phyloP scores from a whole-genome alignment of 2,113 vertebrate species.

The Macrotis lagotis region DNA sequence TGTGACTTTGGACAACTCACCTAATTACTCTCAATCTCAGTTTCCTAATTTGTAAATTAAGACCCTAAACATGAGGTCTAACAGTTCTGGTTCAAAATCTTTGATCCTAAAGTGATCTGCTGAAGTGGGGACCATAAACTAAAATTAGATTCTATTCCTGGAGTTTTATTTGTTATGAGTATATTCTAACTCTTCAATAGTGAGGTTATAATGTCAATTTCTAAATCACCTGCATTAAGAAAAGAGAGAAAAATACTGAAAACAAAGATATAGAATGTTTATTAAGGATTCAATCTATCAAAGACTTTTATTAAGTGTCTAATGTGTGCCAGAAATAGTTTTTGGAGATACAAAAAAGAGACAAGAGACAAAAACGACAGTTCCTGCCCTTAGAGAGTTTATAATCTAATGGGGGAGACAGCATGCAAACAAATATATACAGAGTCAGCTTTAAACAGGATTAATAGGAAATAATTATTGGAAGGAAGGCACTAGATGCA shows the following conservation, averaged over 20 bases:
- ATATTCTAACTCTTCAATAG: neutral
- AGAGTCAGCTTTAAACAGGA: too few relatives aligned
- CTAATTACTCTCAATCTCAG: too few relatives aligned
- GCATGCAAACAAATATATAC: too few relatives aligned
- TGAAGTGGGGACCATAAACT: neutral
- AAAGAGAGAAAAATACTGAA: slow-evolving; percentile 14
- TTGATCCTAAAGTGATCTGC: neutral
- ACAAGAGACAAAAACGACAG: too few relatives aligned
- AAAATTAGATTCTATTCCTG: neutral
- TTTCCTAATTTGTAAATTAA: too few relatives aligned
- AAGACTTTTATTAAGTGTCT: neutral
- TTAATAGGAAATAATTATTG: too few relatives aligned
- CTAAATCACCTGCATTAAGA: neutral
- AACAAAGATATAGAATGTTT: neutral
- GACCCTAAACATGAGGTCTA: neutral
- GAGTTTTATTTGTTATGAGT: neutral
- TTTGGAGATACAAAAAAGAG: too few relatives aligned
- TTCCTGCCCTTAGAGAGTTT: too few relatives aligned
- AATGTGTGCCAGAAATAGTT: too few relatives aligned
- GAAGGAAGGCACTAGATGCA: too few relatives aligned
- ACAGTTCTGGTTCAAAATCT: neutral
- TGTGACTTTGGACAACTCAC: too few relatives aligned
- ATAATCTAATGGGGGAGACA: too few relatives aligned
- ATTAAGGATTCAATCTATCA: slow-evolving; percentile 12
- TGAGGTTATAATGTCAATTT: neutral